These are phyloP conservation scores for Morone saxatilis DNA, from an alignment of 2,113 vertebrate genomes.

Conservation along the genomic window DNA sequence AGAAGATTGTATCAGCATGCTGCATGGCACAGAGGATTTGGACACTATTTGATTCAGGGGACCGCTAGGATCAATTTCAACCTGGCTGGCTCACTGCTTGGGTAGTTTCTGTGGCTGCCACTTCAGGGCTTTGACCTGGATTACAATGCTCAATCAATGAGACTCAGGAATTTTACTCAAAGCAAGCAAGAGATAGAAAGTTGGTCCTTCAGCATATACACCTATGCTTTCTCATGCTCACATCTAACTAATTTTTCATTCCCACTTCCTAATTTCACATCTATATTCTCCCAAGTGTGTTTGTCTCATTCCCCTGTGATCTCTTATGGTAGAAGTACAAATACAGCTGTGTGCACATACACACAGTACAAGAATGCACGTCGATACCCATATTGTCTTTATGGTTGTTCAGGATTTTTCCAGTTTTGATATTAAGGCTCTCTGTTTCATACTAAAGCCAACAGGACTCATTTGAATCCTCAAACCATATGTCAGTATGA, in stretches of 20 bases:
- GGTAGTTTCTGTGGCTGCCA: constrained; percentile 71
- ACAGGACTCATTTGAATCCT: background rate
- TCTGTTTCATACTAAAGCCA: constrained; percentile 12
- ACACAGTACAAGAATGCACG: background rate
- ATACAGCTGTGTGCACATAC: background rate
- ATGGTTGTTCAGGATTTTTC: constrained; percentile 1
- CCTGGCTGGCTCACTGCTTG: constrained; percentile 70
- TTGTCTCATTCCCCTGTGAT: constrained; percentile 7
- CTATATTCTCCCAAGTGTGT: background rate
- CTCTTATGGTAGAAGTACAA: background rate
- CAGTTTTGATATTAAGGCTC: background rate
- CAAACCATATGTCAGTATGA: background rate
- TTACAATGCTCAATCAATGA: constrained; percentile 75
- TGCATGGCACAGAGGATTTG: constrained; percentile 72
- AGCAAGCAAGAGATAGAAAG: constrained; percentile 57
- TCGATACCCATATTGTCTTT: constrained; percentile 6
- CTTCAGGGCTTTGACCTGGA: constrained; percentile 77
- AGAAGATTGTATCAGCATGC: constrained; percentile 75
- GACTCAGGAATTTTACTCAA: constrained; percentile 56
- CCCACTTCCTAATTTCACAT: background rate
- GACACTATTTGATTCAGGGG: constrained; percentile 74
- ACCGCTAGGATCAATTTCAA: constrained; percentile 80
- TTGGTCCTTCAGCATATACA: constrained; percentile 32
- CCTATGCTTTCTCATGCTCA: constrained; percentile 17
- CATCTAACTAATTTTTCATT: constrained; percentile 28